Percentiles rank a stretch among this genome's conserved stretches.
Conservation (phyloP, 2,888 invertebrate genomes). For the Lissonota sp. region DNA sequence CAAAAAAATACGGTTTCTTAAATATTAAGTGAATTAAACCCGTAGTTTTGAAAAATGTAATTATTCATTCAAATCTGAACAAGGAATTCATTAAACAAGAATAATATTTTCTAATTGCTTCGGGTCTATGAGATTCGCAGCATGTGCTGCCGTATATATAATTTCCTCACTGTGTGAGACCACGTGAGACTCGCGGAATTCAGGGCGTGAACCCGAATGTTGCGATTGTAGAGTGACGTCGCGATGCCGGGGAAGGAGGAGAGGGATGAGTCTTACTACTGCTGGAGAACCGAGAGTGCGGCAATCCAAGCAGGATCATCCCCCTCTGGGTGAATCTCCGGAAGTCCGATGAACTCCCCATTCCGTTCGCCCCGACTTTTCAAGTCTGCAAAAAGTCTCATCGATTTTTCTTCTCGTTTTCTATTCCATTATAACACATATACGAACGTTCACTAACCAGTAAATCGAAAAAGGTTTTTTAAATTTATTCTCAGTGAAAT, state of each 20-base stretch:
- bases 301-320: constrained; percentile 19
- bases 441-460: background rate
- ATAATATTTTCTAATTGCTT: too few species aligned
- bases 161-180: constrained; percentile 4
- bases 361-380: background rate
- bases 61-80: too few species aligned
- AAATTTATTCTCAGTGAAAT: too few species aligned
- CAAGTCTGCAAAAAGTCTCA: constrained; percentile 14
- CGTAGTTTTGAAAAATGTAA: too few species aligned
- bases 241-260: background rate
- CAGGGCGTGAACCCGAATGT: constrained; percentile 52
- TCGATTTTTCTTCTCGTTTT: constrained; percentile 8
- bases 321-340: constrained; percentile 35
- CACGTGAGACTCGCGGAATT: constrained; percentile 52
- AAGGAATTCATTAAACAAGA: too few species aligned
- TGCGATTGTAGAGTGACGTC: background rate
- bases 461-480: too few species aligned
- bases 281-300: constrained; percentile 23
- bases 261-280: constrained; percentile 1
- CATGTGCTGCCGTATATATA: too few species aligned
- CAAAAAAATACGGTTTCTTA: too few species aligned
- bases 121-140: too few species aligned
- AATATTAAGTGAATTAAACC: too few species aligned
- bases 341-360: constrained; percentile 40
- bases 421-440: background rate